phyloP scores from a whole-genome alignment of 2,888 invertebrate species.

The Allolobophora icterica region DNA sequence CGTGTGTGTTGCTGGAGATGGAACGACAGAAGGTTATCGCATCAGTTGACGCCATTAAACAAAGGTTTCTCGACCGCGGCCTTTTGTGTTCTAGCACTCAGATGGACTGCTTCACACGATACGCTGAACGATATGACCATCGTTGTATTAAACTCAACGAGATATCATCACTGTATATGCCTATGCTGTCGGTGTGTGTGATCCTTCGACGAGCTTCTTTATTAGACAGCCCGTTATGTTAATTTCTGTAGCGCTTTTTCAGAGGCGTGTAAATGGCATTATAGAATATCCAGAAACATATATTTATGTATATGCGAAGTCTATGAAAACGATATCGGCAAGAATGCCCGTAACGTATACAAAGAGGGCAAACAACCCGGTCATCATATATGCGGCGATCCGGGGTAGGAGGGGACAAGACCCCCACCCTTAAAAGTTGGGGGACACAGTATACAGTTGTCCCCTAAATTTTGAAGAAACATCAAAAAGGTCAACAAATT shows the following conservation, averaged over 20 bases:
- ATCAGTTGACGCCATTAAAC: not conserved
- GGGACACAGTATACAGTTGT: too few relatives aligned
- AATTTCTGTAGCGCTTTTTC: not conserved
- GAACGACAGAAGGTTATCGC: conserved; percentile 17
- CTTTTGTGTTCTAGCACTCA: not conserved
- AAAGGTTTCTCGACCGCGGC: not conserved
- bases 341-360: too few relatives aligned
- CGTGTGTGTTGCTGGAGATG: conserved; percentile 1
- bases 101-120: not conserved
- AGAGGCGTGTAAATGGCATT: not conserved
- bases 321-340: too few relatives aligned
- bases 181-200: not conserved
- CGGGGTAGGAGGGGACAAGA: too few relatives aligned
- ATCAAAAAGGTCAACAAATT: too few relatives aligned
- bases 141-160: not conserved
- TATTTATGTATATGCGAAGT: too few relatives aligned
- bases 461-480: too few relatives aligned
- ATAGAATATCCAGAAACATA: too few relatives aligned
- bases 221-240: not conserved
- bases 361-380: too few relatives aligned
- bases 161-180: not conserved
- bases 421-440: too few relatives aligned
- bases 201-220: not conserved
- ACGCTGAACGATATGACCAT: not conserved
- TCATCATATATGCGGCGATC: too few relatives aligned